Conservation (phyloP, 2,797 vertebrate species). For the Hyperoplus lanceolatus region DNA sequence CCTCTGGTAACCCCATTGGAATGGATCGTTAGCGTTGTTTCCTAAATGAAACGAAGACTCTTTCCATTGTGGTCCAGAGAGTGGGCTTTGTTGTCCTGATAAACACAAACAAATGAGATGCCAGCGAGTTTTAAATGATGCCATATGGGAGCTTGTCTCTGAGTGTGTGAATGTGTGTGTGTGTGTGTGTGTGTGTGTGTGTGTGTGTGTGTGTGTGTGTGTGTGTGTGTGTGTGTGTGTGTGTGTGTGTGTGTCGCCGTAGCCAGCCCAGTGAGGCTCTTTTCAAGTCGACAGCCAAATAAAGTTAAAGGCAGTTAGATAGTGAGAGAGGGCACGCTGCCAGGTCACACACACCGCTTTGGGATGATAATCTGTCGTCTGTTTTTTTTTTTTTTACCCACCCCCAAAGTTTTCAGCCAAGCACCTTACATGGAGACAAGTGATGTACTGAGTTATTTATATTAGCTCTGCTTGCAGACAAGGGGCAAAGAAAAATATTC, state of each 20-base stretch:
- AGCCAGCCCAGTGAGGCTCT: conserved; percentile 68
- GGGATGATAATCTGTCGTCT: conserved; percentile 70
- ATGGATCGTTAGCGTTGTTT: conserved; percentile 64
- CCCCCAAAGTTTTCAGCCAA: conserved; percentile 53
- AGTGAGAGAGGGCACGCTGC: conserved; percentile 58
- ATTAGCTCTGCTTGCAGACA: conserved; percentile 35
- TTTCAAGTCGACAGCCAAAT: conserved; percentile 78
- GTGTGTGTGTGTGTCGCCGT: conserved; percentile 24
- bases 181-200: conserved; percentile 21
- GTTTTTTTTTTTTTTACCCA: conserved; percentile 3
- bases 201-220: no score
- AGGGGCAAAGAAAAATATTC: background rate
- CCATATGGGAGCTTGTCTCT: conserved; percentile 71
- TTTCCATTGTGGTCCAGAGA: conserved; percentile 50
- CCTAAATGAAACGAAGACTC: conserved; percentile 64
- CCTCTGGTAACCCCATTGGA: conserved; percentile 51
- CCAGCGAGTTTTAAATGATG: conserved; percentile 78
- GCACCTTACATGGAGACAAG: conserved; percentile 79
- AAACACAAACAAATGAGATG: conserved; percentile 76
- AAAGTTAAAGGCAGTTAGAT: conserved; percentile 81
- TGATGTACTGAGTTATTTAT: conserved; percentile 68
- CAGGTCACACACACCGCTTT: conserved; percentile 68
- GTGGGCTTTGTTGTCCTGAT: conserved; percentile 75
- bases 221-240: no score
- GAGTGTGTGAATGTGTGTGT: conserved; percentile 27